Base-by-base conservation (phyloP, 2,113 vertebrate genomes). In the Clarias macrocephalus region DNA sequence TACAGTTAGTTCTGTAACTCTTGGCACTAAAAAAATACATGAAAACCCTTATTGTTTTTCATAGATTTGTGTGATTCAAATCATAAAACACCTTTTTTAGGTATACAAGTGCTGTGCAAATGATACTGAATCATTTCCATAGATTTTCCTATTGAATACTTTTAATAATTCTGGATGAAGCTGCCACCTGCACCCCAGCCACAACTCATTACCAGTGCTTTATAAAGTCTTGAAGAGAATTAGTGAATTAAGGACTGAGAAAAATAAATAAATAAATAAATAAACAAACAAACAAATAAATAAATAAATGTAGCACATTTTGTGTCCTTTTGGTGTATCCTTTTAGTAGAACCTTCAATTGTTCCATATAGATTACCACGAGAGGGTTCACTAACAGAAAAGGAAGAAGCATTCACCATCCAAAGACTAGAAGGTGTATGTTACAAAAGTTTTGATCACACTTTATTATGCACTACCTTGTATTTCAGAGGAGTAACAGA, bases 401-500 rank as follows among this genome's bases (percentile, higher is more conserved):
- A 76, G 23, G 42, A 3, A 13, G 11, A 25, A 19, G 3, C 54
- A 54, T 54, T 76, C 52, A 79, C 25, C 15, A 19, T 79, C 7
- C 52, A 54, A 76, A 76, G 48, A 76, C 52, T 25, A 30, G 42
- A 77, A 25, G 5, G 12, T 28, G 1, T 18, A 18, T 11, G 28
- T 19, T 18, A 21, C 3, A 60, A 7, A 33, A 23, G 77, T 60
- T 16, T 33, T 80, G 5, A 91, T 91, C 85, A 89, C 88, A 62
- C 89, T 87, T 90, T 42, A 90, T 91, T 88, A 88, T 89, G 90
- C 89, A 83, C 81, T 81, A 92, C 83, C 91, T 93, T 88, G 3
- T 80, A 33, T 80, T 59, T 30, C 54, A 28, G 28, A 59, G 16
- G 56, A 59, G 28, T 18, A 59, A 28, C 54, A 57, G 28, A 60